Evolutionary conservation across 92 coral and sea anemone genomes (phyloP), one percentile per base, ranked within the genome.

Genomic region (Palythoa grandiflora): DNA sequence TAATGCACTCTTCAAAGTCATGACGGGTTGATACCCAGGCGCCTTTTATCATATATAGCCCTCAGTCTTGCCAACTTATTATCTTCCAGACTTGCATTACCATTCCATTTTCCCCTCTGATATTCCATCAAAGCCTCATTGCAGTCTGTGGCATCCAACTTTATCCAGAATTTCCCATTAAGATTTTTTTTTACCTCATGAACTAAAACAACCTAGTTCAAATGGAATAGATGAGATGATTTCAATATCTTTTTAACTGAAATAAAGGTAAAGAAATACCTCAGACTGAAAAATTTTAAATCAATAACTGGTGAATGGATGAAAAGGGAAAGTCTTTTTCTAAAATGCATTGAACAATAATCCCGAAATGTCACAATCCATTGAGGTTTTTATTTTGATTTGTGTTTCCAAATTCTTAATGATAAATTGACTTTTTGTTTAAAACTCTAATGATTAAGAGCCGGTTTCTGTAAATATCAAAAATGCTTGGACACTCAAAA

Each of bases 61-160:
- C 71, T 16, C 71, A 65, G 35, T 65, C 71, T n/a, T 65, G 71
- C 55, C 48, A 83, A 48, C 17, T 36, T 47, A 37, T 77, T 77
- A 83, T 83, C 55, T 83, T 77, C 87, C 9, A 83, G 76, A 47
- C 68, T 68, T 1, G 52, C 65, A 37, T 88, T 80, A 17, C 90
- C 87, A 80, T 71, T 79, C 90, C 90, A 88, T 7, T 28, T 87
- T 38, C 38, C 71, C n/a, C 81, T 51, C 1, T 44, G 47, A 4
- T 87, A 88, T 13, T 88, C 87, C 90, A 78, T 88, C 38, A 88
- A 16, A 20, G 59, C 87, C 74, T 70, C 70, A 52, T 83, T 88
- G 0, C 77, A 14, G 52, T 89, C 88, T 37, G 81, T 83, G 28
- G 85, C 80, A 84, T 89, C 92, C 17, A 68, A 66, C 54, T 89